Percentiles rank a stretch among this genome's conserved stretches.
Evolutionary conservation across 2,797 vertebrate species (phyloP).

Genomic region (Ateles fusciceps): DNA sequence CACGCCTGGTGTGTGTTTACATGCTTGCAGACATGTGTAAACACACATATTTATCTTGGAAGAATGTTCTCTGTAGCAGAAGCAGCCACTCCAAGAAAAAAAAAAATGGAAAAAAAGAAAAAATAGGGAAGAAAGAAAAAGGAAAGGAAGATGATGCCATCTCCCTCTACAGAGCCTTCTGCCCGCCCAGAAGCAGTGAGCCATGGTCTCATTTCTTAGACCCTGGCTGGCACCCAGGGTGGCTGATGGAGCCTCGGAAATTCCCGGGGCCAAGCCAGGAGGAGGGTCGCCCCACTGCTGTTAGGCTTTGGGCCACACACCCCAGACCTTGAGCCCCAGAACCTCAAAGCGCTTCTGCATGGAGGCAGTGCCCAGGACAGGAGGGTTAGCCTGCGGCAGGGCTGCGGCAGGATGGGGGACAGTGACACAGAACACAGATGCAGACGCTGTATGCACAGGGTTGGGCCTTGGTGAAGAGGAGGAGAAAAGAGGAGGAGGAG

Average conservation of each 20-base stretch:
- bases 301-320: background rate
- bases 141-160: background rate
- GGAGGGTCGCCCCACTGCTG: too few relatives aligned
- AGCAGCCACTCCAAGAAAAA: background rate
- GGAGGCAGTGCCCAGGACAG: background rate
- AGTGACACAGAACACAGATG: background rate
- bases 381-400: background rate
- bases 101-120: background rate
- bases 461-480: background rate
- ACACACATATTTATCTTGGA: background rate
- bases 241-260: background rate
- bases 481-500: background rate
- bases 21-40: background rate
- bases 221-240: fast-evolving
- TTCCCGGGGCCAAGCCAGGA: background rate
- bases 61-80: constrained; percentile 1
- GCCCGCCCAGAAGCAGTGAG: fast-evolving
- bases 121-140: background rate
- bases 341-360: fast-evolving
- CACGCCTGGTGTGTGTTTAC: background rate
- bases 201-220: background rate
- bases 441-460: background rate
- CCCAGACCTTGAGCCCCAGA: background rate
- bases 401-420: background rate
- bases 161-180: background rate